A percentile compares a stretch with the other conserved stretches of the same genome.
These are phyloP conservation scores for Formica aserva DNA, from an alignment of 2,888 invertebrate species.

Conservation along the genomic window DNA sequence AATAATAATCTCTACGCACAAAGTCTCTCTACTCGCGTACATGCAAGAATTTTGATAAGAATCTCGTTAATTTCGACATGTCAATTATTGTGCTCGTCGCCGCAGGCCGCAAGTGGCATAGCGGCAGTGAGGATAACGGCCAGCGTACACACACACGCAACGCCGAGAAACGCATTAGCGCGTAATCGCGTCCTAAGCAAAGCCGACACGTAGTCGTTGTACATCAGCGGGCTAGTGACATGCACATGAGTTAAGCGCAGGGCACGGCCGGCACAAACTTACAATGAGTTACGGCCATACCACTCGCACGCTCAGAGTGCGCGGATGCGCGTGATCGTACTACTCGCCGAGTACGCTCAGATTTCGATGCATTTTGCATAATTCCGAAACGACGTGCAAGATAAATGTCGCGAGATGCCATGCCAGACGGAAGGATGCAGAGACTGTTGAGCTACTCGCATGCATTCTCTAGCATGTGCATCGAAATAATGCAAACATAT, in stretches of 20 bases:
- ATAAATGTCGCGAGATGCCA: slow-evolving; percentile 22
- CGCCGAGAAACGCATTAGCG: slow-evolving; percentile 46
- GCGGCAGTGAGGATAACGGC: slow-evolving; percentile 4
- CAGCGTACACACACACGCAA: not conserved
- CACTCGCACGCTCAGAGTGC: slow-evolving; percentile 58
- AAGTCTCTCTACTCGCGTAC: not conserved
- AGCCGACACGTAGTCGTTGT: slow-evolving; percentile 39
- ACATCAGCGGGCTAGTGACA: slow-evolving; percentile 47
- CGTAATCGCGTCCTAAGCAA: slow-evolving; percentile 52
- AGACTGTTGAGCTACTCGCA: slow-evolving; percentile 13
- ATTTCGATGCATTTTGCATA: slow-evolving; percentile 71
- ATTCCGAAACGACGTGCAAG: slow-evolving; percentile 56
- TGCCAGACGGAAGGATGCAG: not conserved
- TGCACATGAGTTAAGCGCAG: slow-evolving; percentile 40
- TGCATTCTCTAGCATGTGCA: not conserved
- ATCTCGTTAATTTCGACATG: slow-evolving; percentile 47
- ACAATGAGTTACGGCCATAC: slow-evolving; percentile 51
- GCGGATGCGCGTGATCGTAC: slow-evolving; percentile 24
- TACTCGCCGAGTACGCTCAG: slow-evolving; percentile 46
- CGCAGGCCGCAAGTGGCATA: slow-evolving; percentile 33
- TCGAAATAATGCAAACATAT: not conserved
- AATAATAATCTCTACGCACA: not conserved
- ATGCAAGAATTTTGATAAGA: slow-evolving; percentile 30
- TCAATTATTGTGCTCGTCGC: slow-evolving; percentile 44
- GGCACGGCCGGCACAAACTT: slow-evolving; percentile 31